These are phyloP conservation scores for Trachelus troglodyta DNA, from an alignment of 2,888 invertebrate genomes.

Conservation along the genomic window DNA sequence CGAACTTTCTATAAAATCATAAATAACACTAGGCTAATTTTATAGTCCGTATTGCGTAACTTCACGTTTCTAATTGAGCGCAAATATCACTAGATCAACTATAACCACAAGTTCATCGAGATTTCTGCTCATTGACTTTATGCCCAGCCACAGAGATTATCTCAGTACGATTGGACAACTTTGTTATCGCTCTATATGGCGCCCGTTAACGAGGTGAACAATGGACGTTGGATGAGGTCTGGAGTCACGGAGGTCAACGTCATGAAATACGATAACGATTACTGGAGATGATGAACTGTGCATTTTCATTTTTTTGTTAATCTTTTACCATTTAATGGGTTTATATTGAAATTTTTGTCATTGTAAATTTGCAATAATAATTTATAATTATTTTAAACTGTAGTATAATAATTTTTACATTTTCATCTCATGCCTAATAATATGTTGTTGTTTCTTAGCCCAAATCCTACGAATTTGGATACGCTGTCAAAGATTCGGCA, in stretches of 20 bases:
- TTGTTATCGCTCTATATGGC: no score
- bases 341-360: conserved; percentile 4
- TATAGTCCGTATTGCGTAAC: no score
- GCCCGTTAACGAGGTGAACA: conserved; percentile 15
- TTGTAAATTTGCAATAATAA: background rate
- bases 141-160: no score
- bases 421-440: conserved; percentile 9
- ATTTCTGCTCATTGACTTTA: background rate
- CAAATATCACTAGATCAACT: no score
- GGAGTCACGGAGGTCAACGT: conserved; percentile 1
- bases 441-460: conserved; percentile 68
- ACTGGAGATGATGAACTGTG: no score
- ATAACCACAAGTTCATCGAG: no score
- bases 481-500: conserved; percentile 81
- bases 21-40: no score
- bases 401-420: conserved; percentile 2
- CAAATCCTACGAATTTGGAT: conserved; percentile 83
- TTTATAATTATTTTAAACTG: background rate
- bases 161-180: no score
- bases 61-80: no score
- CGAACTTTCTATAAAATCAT: no score
- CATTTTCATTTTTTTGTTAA: background rate
- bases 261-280: no score
- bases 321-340: conserved; percentile 3
- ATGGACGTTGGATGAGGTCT: background rate